Evolutionary conservation across 2,113 vertebrate genomes (phyloP).

Genomic region (Psephotus haematonotus): DNA sequence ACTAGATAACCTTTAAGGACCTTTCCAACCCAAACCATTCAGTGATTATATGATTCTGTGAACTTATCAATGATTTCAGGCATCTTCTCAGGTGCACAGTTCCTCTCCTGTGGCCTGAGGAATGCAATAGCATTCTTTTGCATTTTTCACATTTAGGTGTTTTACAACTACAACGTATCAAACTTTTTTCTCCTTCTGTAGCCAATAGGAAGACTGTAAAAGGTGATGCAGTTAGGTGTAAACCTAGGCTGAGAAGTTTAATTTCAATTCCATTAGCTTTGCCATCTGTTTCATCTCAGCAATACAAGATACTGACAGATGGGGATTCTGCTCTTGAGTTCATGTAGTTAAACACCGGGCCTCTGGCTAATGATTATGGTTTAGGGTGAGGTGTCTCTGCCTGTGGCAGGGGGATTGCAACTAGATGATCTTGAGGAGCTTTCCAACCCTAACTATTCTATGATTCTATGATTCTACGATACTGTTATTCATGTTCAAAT

Average conservation of each 20-base stretch:
- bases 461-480: neutral
- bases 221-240: neutral
- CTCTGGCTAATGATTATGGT: neutral
- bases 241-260: neutral
- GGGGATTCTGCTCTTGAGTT: neutral
- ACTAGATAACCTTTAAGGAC: neutral
- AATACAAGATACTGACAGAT: slow-evolving; percentile 7
- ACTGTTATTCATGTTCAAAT: neutral
- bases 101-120: neutral
- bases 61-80: neutral
- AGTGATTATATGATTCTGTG: neutral
- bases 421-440: neutral
- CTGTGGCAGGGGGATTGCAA: neutral
- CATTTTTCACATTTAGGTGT: neutral
- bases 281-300: slow-evolving; percentile 23
- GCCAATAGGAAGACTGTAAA: neutral
- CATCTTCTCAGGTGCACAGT: neutral
- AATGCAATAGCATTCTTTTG: neutral
- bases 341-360: neutral
- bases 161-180: neutral
- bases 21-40: neutral
- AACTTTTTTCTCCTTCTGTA: neutral
- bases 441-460: neutral
- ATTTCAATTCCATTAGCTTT: slow-evolving; percentile 30
- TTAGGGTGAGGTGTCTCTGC: neutral